Evolutionary conservation across 2,113 vertebrate species (phyloP).

Genomic region (Lampris megalopsis): DNA sequence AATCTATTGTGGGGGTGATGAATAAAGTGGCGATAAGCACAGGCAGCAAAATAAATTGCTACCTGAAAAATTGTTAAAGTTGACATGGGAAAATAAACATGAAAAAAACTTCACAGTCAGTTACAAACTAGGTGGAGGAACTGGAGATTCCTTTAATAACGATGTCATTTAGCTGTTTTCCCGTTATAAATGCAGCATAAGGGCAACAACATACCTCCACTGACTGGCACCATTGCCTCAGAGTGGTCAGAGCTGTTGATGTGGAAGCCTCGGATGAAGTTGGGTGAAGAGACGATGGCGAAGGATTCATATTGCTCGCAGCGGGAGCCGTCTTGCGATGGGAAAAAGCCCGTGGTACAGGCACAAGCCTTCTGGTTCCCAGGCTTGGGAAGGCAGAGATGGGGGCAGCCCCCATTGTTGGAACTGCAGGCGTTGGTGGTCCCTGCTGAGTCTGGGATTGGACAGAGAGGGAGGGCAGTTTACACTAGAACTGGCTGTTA

Average conservation of each 20-base stretch:
- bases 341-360: conserved; percentile 79
- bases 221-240: conserved; percentile 80
- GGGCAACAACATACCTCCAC: conserved; percentile 68
- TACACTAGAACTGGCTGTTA: background rate
- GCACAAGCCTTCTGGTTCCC: conserved; percentile 72
- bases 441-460: conserved; percentile 72
- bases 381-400: conserved; percentile 80
- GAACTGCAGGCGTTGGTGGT: conserved; percentile 77
- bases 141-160: too few species aligned
- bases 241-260: conserved; percentile 83
- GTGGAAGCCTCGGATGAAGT: conserved; percentile 79
- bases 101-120: too few species aligned
- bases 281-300: conserved; percentile 70
- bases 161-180: too few species aligned
- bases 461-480: background rate
- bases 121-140: too few species aligned
- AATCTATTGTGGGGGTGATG: too few species aligned
- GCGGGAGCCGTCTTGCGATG: conserved; percentile 66
- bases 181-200: too few species aligned
- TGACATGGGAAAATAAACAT: too few species aligned
- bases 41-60: too few species aligned
- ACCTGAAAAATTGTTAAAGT: too few species aligned
- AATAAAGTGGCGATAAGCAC: too few species aligned
- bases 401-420: conserved; percentile 79
- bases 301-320: conserved; percentile 80